Evolutionary conservation across 2,113 vertebrate genomes (phyloP).

Genomic region (Ploceus nigricollis): DNA sequence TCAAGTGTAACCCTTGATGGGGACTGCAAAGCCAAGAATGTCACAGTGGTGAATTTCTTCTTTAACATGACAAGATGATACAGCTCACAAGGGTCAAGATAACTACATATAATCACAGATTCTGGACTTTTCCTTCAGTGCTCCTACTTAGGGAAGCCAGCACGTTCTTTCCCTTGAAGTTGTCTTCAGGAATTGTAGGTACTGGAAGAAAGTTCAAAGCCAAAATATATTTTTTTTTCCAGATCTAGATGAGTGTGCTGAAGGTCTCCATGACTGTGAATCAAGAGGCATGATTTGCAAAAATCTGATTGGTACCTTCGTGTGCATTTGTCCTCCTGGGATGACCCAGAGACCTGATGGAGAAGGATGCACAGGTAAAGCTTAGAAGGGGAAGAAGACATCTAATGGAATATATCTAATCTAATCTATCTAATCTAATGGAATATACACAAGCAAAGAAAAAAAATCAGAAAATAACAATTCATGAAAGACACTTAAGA

Average conservation of each 20-base stretch:
- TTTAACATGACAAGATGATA: not conserved
- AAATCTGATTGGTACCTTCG: slow-evolving; percentile 87
- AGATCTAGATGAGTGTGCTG: slow-evolving; percentile 84
- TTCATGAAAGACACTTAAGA: not conserved
- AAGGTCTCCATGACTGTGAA: slow-evolving; percentile 82
- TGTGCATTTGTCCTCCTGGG: slow-evolving; percentile 84
- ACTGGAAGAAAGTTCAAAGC: not conserved
- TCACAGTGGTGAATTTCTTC: not conserved
- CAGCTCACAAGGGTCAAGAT: not conserved
- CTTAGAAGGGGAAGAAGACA: not conserved
- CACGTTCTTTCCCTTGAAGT: not conserved
- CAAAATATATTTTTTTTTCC: not conserved
- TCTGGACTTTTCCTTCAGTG: not conserved
- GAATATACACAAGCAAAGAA: not conserved
- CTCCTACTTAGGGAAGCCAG: not conserved
- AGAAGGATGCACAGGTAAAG: slow-evolving; percentile 81
- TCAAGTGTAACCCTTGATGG: not conserved
- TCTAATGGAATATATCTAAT: not conserved
- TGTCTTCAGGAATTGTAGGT: not conserved
- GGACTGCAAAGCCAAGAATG: not conserved
- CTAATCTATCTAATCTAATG: no score
- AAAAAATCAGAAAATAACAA: not conserved
- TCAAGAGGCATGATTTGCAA: slow-evolving; percentile 85
- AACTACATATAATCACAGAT: not conserved
- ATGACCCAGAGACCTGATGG: slow-evolving; percentile 77